phyloP scores from a whole-genome alignment of 2,797 vertebrate species.

The Geotrypetes seraphini region DNA sequence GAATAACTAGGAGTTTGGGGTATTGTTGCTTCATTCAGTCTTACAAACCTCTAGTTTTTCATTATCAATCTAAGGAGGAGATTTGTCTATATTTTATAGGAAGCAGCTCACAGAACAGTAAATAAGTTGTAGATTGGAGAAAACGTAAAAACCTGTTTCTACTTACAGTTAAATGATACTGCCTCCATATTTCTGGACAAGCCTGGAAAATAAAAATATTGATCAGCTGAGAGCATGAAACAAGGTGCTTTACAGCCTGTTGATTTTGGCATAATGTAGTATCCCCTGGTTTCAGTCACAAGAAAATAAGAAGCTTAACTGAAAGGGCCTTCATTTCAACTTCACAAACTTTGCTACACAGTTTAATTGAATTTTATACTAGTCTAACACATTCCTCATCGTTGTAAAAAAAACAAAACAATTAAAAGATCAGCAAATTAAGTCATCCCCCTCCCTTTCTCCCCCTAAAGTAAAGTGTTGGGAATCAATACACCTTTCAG shows the following conservation, averaged over 20 bases:
- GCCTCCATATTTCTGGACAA: slow-evolving; percentile 96
- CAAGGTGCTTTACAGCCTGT: slow-evolving; percentile 75
- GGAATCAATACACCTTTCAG: too few relatives aligned
- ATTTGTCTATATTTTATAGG: slow-evolving; percentile 69
- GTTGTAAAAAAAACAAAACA: slow-evolving; percentile 67
- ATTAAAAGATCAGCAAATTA: slow-evolving; percentile 63
- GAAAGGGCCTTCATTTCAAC: slow-evolving; percentile 74
- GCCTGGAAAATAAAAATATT: slow-evolving; percentile 79
- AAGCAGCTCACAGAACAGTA: slow-evolving; percentile 67
- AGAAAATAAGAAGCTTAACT: slow-evolving; percentile 72
- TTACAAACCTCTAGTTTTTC: slow-evolving; percentile 56
- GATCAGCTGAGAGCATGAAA: slow-evolving; percentile 72
- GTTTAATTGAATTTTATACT: slow-evolving; percentile 81
- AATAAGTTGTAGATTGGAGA: slow-evolving; percentile 60
- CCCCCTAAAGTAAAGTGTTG: slow-evolving; percentile 48
- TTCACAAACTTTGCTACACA: slow-evolving; percentile 74
- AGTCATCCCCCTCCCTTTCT: slow-evolving; percentile 45
- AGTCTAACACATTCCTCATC: slow-evolving; percentile 71
- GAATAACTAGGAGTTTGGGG: slow-evolving; percentile 27
- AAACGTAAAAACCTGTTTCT: slow-evolving; percentile 69
- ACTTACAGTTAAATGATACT: slow-evolving; percentile 96
- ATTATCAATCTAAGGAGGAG: slow-evolving; percentile 62
- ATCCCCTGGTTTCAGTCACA: slow-evolving; percentile 66
- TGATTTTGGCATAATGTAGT: slow-evolving; percentile 73
- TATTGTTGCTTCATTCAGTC: slow-evolving; percentile 38